Conservation (phyloP, 1,140 invertebrate species). For the Mizuhopecten yessoensis region DNA sequence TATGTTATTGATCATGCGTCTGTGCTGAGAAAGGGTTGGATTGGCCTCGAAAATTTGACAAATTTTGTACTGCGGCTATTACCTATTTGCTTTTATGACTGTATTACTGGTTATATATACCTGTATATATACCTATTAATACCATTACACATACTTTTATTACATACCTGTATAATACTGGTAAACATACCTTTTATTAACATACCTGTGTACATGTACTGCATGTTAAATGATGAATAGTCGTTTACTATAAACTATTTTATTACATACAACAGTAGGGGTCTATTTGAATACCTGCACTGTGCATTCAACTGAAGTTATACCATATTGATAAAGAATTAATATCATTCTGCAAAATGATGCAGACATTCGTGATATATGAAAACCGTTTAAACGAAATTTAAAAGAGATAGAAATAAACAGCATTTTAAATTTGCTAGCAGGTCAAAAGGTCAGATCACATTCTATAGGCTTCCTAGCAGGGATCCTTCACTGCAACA, state of each 20-base stretch:
- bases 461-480: background rate
- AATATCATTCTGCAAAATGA: background rate
- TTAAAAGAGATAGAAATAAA: slow-evolving; percentile 7
- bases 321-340: background rate
- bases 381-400: background rate
- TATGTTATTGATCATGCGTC: no score
- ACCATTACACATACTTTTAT: no score
- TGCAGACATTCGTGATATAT: background rate
- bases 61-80: no score
- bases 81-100: no score
- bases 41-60: no score
- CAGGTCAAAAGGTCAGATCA: background rate
- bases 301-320: background rate
- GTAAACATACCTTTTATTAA: background rate
- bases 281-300: background rate
- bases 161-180: no score
- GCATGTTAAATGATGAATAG: background rate
- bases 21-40: no score
- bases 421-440: background rate
- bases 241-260: background rate
- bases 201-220: background rate
- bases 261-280: background rate
- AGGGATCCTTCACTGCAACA: background rate
- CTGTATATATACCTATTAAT: no score
- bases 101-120: no score